Evolutionary conservation across 2,888 invertebrate species (phyloP).

Genomic region (Villa cingulata): DNA sequence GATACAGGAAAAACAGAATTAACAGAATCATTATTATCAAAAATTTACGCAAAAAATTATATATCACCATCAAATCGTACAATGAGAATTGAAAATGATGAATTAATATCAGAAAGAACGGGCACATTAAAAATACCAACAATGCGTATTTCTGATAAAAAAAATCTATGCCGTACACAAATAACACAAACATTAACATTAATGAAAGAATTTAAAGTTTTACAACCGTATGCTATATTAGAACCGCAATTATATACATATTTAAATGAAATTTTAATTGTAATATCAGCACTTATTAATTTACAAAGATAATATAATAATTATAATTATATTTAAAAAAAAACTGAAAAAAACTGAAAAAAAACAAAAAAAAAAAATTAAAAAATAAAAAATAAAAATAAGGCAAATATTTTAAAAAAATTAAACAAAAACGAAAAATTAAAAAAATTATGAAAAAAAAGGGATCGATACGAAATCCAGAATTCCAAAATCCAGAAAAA

Average conservation of each 20-base stretch:
- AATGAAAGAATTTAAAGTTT: conserved; percentile 28
- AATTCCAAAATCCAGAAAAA: too few relatives aligned
- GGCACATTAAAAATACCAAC: conserved; percentile 29
- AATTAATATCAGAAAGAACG: conserved; percentile 26
- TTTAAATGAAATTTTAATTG: conserved; percentile 30
- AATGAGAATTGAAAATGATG: conserved; percentile 25
- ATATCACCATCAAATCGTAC: conserved; percentile 10
- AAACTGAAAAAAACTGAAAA: too few relatives aligned
- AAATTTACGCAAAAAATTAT: too few relatives aligned
- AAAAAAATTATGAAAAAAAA: too few relatives aligned
- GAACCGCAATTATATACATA: conserved; percentile 27
- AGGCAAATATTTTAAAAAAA: too few relatives aligned
- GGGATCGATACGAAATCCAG: too few relatives aligned
- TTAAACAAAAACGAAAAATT: too few relatives aligned
- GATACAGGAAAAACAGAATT: too few relatives aligned
- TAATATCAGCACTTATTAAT: conserved; percentile 30
- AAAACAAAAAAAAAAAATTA: too few relatives aligned
- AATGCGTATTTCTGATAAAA: conserved; percentile 22
- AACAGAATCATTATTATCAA: too few relatives aligned
- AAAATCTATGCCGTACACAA: conserved; percentile 25
- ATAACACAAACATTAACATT: conserved; percentile 26
- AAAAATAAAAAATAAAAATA: too few relatives aligned
- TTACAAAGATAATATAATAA: conserved; percentile 38
- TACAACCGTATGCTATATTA: conserved; percentile 27
- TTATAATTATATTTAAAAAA: too few relatives aligned